Evolutionary conservation across 1,140 invertebrate species (phyloP).

Genomic region (Lordiphosa mommai): DNA sequence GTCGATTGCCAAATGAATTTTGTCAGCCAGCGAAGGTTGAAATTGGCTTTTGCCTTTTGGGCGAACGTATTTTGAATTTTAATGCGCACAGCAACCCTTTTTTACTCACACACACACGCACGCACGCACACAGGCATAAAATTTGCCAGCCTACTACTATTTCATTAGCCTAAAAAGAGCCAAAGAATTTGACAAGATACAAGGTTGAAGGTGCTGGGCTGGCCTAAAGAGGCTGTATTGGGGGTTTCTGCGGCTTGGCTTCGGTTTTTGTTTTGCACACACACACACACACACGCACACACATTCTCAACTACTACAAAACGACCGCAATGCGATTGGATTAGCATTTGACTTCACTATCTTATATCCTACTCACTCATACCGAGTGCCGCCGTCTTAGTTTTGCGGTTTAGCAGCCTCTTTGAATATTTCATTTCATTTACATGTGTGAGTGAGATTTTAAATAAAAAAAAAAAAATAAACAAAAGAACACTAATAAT

Average conservation of each 20-base stretch:
- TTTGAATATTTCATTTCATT: conserved; percentile 67
- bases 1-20: conserved; percentile 71
- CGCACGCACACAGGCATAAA: too few species aligned
- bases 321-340: conserved; percentile 73
- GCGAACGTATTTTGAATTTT: conserved; percentile 73
- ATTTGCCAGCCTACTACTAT: conserved; percentile 13
- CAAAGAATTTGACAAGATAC: conserved; percentile 6
- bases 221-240: too few species aligned
- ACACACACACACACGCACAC: conserved; percentile 2
- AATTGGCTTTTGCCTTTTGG: conserved; percentile 71
- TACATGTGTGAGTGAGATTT: neutral
- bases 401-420: conserved; percentile 58
- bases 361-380: conserved; percentile 35
- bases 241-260: conserved; percentile 4
- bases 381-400: conserved; percentile 49
- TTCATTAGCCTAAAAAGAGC: conserved; percentile 7
- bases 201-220: neutral
- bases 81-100: conserved; percentile 41
- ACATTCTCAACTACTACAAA: conserved; percentile 46
- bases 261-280: conserved; percentile 28
- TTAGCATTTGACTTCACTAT: conserved; percentile 62
- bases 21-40: conserved; percentile 68
- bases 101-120: conserved; percentile 1
- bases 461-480: too few species aligned
- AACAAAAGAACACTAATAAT: too few species aligned